A percentile compares a stretch with the other conserved stretches of the same genome.
Conservation (phyloP, 1,140 invertebrate genomes). For the Homarus americanus region DNA sequence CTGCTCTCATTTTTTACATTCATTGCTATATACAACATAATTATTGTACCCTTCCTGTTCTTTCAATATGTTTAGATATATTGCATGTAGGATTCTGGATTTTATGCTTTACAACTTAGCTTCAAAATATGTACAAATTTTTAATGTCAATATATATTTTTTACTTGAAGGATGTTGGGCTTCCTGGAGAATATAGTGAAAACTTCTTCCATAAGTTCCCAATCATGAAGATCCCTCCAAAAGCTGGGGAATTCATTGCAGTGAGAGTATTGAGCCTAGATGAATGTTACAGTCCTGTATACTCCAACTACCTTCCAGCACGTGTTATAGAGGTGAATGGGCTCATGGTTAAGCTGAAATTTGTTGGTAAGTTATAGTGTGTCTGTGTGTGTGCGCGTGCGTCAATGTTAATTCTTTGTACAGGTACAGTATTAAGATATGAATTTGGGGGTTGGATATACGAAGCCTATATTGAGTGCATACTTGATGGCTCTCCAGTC, state of each 20-base stretch:
- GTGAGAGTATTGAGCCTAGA: background rate
- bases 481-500: too few species aligned
- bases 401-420: too few species aligned
- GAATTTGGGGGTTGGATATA: too few species aligned
- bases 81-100: background rate
- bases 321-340: background rate
- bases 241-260: background rate
- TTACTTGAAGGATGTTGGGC: background rate
- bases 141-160: background rate
- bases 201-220: background rate
- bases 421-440: too few species aligned
- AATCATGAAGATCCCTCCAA: background rate
- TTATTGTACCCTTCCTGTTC: too few species aligned
- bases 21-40: too few species aligned
- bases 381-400: too few species aligned
- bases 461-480: too few species aligned
- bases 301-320: background rate
- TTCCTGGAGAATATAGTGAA: background rate
- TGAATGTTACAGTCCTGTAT: background rate
- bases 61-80: background rate
- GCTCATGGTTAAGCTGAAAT: background rate
- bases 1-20: too few species aligned
- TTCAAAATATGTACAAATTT: background rate
- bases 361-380: slow-evolving; percentile 4
- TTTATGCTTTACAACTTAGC: background rate